Base-by-base conservation (phyloP, 2,113 vertebrate genomes). In the Rhegmatorhina hoffmannsi region DNA sequence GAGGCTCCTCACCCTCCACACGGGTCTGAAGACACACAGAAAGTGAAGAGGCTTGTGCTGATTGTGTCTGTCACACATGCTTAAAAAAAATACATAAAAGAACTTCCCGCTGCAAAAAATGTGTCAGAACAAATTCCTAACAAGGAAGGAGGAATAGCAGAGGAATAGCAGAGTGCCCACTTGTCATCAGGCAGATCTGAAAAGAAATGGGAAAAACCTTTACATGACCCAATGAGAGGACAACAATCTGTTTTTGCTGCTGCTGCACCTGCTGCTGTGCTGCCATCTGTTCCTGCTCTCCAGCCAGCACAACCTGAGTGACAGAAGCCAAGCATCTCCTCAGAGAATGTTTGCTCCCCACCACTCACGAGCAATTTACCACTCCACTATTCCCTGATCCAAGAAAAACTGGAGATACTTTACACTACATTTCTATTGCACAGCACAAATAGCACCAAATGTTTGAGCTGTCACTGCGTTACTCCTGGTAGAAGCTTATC, bases 191-290 rank as follows among this genome's bases (percentile, higher is more conserved):
- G 9, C 4, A 5, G 17, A 78, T 72, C 67, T 81, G 38, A 78
- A 67, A 86, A 96, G 62, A 90, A 94, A 79, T 23, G 14, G 72
- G 78, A 59, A 92, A 92, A 92, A 74, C 82, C 89, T 95, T 72
- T 88, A 68, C 28, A 8, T 28, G 94, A 94, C 84, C 95, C 85
- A 56, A 89, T 80, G 67, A 90, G 64, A 67, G 79, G 76, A 96
- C 79, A 91, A 49, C 94, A 95, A 94, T 94, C 94, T 96, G 94
- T 5, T 94, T 94, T 90, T 18, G 84, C 91, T 95, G 91, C 76
- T 84, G 55, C 69, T 92, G 85, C 93, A 96, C 95, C 97, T 97
- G 96, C 96, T 96, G 90, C 90, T 92, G 52, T 23, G 17, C 43
- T 84, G 80, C 96, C 96, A 97, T 96, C 96, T 96, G 96, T 46